These are phyloP conservation scores for Elephantulus edwardii DNA, from an alignment of 2,113 vertebrate species.

Conservation along the genomic window DNA sequence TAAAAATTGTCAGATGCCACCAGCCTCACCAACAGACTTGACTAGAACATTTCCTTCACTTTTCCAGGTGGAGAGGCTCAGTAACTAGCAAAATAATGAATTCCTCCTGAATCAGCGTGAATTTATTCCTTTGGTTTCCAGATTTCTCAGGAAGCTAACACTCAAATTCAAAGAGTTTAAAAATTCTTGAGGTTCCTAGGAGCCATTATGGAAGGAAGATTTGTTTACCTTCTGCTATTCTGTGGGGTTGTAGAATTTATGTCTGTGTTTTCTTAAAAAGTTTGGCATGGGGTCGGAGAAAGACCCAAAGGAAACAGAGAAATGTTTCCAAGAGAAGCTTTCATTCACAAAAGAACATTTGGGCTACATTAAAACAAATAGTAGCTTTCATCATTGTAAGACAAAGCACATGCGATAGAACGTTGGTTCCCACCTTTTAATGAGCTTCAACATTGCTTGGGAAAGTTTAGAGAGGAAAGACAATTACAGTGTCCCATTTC, in stretches of 20 bases:
- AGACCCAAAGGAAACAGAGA: not conserved
- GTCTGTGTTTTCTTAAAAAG: conserved; percentile 5
- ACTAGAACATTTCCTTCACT: not conserved
- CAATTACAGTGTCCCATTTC: not conserved
- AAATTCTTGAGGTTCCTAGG: not conserved
- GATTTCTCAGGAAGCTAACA: not conserved
- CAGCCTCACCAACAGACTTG: not conserved
- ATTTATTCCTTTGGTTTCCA: conserved; percentile 5
- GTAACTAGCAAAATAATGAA: not conserved
- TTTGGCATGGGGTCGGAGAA: not conserved
- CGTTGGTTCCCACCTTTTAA: not conserved
- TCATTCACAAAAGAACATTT: not conserved
- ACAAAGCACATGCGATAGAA: not conserved
- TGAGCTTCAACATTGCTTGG: conserved; percentile 5
- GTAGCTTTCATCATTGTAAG: not conserved
- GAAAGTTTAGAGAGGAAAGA: not conserved
- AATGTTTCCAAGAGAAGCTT: not conserved
- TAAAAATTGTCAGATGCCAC: not conserved
- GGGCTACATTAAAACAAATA: not conserved
- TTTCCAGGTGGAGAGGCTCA: not conserved
- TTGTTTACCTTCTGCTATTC: not conserved
- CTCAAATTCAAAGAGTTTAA: conserved; percentile 18
- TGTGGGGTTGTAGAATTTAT: not conserved
- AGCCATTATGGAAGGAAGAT: not conserved
- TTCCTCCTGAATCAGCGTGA: conserved; percentile 34